Conservation (phyloP, 1,140 invertebrate genomes). For the Magallana gigas region DNA sequence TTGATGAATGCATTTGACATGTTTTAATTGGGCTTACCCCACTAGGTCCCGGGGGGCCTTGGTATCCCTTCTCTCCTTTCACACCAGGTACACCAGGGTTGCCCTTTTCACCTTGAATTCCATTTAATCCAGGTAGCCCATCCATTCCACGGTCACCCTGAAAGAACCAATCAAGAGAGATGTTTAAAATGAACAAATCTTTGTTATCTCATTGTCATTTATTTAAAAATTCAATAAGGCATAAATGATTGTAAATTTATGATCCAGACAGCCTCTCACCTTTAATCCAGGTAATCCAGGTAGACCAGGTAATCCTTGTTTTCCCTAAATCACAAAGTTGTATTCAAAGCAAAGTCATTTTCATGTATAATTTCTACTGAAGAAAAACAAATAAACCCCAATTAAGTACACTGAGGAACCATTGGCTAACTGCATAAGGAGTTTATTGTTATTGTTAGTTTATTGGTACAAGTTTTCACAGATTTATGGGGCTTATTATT, state of each 20-base stretch:
- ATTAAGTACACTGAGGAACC: no score
- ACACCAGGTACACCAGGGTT: slow-evolving; percentile 65
- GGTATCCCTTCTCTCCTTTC: slow-evolving; percentile 65
- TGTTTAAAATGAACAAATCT: no score
- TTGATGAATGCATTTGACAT: slow-evolving; percentile 1
- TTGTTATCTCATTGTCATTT: no score
- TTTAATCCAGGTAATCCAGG: slow-evolving; percentile 76
- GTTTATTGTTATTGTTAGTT: no score
- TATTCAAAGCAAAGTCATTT: not conserved
- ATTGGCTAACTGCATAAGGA: no score
- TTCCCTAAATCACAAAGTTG: slow-evolving; percentile 65
- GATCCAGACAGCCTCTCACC: slow-evolving; percentile 56
- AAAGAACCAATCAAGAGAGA: not conserved
- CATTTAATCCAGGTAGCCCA: slow-evolving; percentile 70
- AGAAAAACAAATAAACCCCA: no score
- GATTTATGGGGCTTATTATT: no score
- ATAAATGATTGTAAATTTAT: no score
- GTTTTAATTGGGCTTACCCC: slow-evolving; percentile 66
- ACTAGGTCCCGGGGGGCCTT: slow-evolving; percentile 68
- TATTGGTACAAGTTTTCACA: no score
- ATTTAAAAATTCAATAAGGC: no score
- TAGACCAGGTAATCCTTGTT: slow-evolving; percentile 81
- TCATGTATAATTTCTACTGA: no score
- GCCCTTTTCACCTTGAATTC: slow-evolving; percentile 72
- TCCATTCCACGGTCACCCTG: slow-evolving; percentile 73